Percentiles rank a stretch among this genome's conserved stretches.
phyloP scores from a whole-genome alignment of 2,888 invertebrate genomes.

The Actias luna region DNA sequence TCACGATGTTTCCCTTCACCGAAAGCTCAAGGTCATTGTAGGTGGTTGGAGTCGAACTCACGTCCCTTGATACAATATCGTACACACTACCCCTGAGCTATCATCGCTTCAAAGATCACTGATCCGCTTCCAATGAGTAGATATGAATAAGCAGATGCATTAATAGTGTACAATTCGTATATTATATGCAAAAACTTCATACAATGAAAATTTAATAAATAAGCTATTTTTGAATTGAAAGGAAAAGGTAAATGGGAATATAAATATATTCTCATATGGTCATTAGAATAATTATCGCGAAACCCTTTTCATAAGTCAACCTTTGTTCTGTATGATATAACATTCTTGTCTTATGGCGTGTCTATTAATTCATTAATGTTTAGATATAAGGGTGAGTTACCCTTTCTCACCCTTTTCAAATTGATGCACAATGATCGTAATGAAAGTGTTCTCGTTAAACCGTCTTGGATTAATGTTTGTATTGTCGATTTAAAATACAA shows the following conservation, averaged over 20 bases:
- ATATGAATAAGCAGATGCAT: too few relatives aligned
- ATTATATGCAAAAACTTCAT: too few relatives aligned
- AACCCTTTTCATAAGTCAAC: slow-evolving; percentile 32
- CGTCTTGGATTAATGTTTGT: slow-evolving; percentile 45
- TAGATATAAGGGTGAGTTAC: slow-evolving; percentile 46
- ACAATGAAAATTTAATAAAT: neutral
- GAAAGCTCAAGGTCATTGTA: too few relatives aligned
- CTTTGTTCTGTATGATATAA: slow-evolving; percentile 30
- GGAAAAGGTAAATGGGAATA: neutral
- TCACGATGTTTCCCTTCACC: too few relatives aligned
- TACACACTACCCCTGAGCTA: too few relatives aligned
- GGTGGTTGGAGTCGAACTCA: too few relatives aligned
- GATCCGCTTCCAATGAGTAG: too few relatives aligned
- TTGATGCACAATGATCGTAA: slow-evolving; percentile 26
- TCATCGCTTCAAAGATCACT: too few relatives aligned
- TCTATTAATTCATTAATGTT: slow-evolving; percentile 61
- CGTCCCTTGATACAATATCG: too few relatives aligned
- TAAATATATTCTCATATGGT: slow-evolving; percentile 13
- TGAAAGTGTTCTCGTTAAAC: slow-evolving; percentile 43
- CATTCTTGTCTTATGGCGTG: slow-evolving; percentile 43
- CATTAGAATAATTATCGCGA: slow-evolving; percentile 26
- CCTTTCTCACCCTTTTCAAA: slow-evolving; percentile 57
- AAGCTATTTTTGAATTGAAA: neutral
- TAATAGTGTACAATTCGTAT: too few relatives aligned
- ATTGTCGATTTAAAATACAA: slow-evolving; percentile 10